Base-by-base conservation (phyloP, 2,888 invertebrate species). In the Acleris holmiana region DNA sequence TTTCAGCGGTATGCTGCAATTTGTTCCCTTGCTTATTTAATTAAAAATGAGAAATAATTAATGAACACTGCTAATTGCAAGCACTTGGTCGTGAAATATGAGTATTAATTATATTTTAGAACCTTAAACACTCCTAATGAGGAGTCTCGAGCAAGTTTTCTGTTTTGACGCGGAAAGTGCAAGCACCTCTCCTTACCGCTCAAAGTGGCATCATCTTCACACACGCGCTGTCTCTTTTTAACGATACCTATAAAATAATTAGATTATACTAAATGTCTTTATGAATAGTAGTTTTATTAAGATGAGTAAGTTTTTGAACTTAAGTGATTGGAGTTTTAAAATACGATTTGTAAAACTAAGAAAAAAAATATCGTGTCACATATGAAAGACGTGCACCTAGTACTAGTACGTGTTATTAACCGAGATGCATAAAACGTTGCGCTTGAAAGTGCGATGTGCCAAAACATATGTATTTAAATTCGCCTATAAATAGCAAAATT, bases 401-500 rank as follows among this genome's bases (percentile, higher is more conserved):
- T 47, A 29, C 17, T 40, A 23, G 15, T 47, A 29, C 59, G 19
- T 53, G 48, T 49, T 65, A 54, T 23, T 44, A 35, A 19, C 49
- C 18, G 19, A 46, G 59, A 49, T 55, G 58, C 63, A 57, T 46
- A 46, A 47, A 47, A 55, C 44, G 53, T 49, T 55, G 55, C 46
- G 54, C 35, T 19, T 59, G 54, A 55, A 67, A 55, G 71, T 67
- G 71, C 71, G 73, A 75, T 73, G 74, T 75, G 76, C 79, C 74
- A 76, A 78, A 70, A 73, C 71, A 75, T 72, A 75, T 74, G 73
- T 76, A 77, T 80, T 77, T 76, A 76, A 78, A 80, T 79, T 83
- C 74, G 71, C 73, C 76, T 84, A 82, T 82, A 81, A 83, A 85
- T 85, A 83, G 82, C 77, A 70, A 76, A 82, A 82, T 84, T 84